phyloP scores from a whole-genome alignment of 1,140 invertebrate species.

The Drosophila varians region DNA sequence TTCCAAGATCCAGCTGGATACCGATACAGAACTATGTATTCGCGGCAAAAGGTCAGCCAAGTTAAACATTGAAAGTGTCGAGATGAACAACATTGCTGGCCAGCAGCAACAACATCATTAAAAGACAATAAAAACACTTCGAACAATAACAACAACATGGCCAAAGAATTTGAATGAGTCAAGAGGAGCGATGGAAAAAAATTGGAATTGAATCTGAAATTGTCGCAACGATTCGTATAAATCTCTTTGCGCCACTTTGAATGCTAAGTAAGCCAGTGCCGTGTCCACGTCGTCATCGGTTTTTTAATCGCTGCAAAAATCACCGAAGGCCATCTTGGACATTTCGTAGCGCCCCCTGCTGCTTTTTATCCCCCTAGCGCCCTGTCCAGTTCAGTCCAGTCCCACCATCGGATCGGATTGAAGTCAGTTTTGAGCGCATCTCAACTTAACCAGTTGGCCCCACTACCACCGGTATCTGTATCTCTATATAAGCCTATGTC shows the following conservation, averaged over 20 bases:
- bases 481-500: constrained; percentile 9
- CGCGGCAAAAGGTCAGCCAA: constrained; percentile 40
- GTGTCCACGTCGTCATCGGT: constrained; percentile 56
- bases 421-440: constrained; percentile 73
- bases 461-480: background rate
- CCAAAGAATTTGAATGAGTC: constrained; percentile 49
- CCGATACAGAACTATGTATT: constrained; percentile 38
- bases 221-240: constrained; percentile 59
- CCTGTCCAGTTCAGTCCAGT: background rate
- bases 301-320: constrained; percentile 77
- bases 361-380: constrained; percentile 4
- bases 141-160: constrained; percentile 31
- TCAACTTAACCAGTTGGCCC: constrained; percentile 66
- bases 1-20: constrained; percentile 11
- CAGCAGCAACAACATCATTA: constrained; percentile 35
- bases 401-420: constrained; percentile 58
- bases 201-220: constrained; percentile 12
- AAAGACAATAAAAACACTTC: constrained; percentile 20
- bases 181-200: constrained; percentile 38
- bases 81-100: constrained; percentile 26
- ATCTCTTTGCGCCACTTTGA: constrained; percentile 63
- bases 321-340: constrained; percentile 73
- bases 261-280: constrained; percentile 60
- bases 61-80: constrained; percentile 41
- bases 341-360: constrained; percentile 60